Base-by-base conservation (phyloP, 2,113 vertebrate species). In the Dinomys branickii region DNA sequence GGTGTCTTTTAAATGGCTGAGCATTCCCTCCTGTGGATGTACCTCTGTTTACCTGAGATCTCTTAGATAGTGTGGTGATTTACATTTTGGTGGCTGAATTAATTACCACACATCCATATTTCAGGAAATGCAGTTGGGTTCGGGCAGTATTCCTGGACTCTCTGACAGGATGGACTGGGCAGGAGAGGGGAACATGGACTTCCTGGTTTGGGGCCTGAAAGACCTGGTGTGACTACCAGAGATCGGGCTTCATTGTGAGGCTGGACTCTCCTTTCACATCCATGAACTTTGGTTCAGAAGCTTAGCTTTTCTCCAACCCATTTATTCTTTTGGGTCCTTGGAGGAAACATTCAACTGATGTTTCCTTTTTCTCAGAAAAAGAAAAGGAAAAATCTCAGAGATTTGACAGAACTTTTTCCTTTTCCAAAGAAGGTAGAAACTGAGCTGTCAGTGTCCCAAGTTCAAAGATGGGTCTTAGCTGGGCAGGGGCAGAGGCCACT, bases 281-380 rank as follows among this genome's bases (percentile, higher is more conserved):
- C 3, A 5, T 50, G 54, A 35, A 30, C 52, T 77, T 73, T 1
- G 52, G 41, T 82, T 93, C 28, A 69, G 47, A 84, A 54, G n/a
- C 71, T 86, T 47, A 22, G 61, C 91, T 88, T 93, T 87, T 58
- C 30, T 28, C 7, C 0, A 1, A 67, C 24, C 41, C 17, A 28
- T 19, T 44, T 11, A 33, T 56, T 47, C 47, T 67, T 82, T 33
- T n/a, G 73, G 73, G 33, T 84, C 65, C 54, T 50, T 84, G 44
- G 28, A 83, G 73, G 65, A 69, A 93, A 83, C 14, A 33, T 33
- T 86, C n/a, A 33, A 8, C 65, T 38, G 14, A 13, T 67, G 2
- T 67, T 95, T 84, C 26, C 59, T 65, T 91, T 94, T 54, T 59
- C 81, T 90, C 35, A 85, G 44, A 54, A 13, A 96, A 83, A 88